Evolutionary conservation across 2,797 vertebrate species (phyloP).

Genomic region (Hylomyscus alleni): DNA sequence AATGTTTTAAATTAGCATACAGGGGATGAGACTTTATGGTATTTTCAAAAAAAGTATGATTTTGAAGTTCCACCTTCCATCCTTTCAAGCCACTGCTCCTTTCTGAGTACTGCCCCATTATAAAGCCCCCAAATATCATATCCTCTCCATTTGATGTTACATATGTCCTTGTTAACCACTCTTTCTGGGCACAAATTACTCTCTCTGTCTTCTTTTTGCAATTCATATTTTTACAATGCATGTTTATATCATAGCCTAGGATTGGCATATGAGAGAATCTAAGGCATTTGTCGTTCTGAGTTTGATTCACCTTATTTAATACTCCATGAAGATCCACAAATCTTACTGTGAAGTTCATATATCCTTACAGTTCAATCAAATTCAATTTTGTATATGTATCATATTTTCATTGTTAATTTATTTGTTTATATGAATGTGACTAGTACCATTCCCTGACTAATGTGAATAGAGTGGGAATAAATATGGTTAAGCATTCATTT

Average conservation of each 20-base stretch:
- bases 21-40: neutral
- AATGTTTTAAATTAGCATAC: neutral
- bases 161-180: no score
- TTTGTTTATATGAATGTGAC: neutral
- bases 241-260: neutral
- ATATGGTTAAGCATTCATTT: neutral
- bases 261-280: neutral
- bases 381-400: neutral
- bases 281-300: neutral
- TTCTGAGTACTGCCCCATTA: neutral
- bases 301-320: neutral
- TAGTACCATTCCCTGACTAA: neutral
- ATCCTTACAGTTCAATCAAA: neutral
- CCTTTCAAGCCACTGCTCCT: neutral
- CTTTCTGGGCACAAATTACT: neutral
- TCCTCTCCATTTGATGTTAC: neutral
- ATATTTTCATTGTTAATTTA: neutral
- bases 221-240: neutral
- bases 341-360: neutral
- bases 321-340: neutral
- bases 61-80: neutral
- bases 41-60: neutral
- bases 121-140: neutral
- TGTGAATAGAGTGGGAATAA: neutral
- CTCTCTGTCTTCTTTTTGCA: neutral